Evolutionary conservation across 1,140 invertebrate genomes (phyloP), one percentile per base, ranked within the genome.

Genomic region (Camponotus pennsylvanicus): DNA sequence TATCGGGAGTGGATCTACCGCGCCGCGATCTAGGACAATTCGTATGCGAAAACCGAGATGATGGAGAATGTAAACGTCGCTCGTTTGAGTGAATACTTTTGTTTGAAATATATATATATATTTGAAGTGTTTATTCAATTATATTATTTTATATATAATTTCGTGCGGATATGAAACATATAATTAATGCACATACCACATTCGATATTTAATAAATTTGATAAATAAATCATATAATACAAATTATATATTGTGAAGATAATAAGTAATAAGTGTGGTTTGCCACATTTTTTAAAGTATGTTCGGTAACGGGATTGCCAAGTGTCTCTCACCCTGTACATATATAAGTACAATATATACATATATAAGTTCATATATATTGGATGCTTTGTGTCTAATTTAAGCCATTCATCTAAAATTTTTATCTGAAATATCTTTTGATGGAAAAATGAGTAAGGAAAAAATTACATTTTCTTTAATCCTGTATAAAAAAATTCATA

Each of bases 1-100:
- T 76, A 95, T 95, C 42, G 95, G 95, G 21, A 93, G 94, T 3
- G 94, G 94, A 21, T 95, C 94, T 1, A 94, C 94, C 3, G 93
- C 93, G 6, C 93, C 95, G 21, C 92, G 94, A 78, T 88, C 94
- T 27, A 91, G 94, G 67, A 71, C 91, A 21, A 63, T 89, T 73
- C 89, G 94, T 82, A 15, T 85, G 8, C 92, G 94, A 82, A 91
- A 94, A 86, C 92, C 93, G 66, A 95, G 94, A 95, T 95, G 93
- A 95, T 94, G 93, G 92, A 95, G 93, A 93, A 93, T 94, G 91
- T 94, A 94, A 94, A 92, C 86, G 34, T 57, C n/a, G 5, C 40
- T 11, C 55, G 55, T 63, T 55, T 21, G 67, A 55, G 42, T 52
- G 11, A 49, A 57, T 49, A 89, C 21, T 45, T 87, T 79, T 7